phyloP scores from a whole-genome alignment of 2,888 invertebrate genomes.

The Tineola bisselliella region DNA sequence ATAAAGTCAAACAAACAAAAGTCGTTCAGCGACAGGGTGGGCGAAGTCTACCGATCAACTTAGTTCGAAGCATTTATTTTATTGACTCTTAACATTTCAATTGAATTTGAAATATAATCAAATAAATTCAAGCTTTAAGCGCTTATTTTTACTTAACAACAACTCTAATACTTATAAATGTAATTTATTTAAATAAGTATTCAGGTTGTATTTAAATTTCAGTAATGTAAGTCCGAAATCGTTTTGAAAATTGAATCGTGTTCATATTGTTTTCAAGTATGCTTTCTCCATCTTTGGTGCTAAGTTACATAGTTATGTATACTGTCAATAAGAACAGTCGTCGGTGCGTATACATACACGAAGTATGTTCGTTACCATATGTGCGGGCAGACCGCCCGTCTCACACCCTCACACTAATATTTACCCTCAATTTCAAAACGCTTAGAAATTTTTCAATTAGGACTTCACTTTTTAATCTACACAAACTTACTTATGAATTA shows the following conservation, averaged over 20 bases:
- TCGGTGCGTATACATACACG: constrained; percentile 34
- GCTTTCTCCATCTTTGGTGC: background rate
- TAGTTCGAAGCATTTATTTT: no score
- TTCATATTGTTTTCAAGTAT: background rate
- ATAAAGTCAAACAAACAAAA: background rate
- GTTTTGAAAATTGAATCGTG: background rate
- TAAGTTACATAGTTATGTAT: constrained; percentile 45
- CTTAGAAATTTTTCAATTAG: constrained; percentile 26
- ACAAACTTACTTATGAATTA: background rate
- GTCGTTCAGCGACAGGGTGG: background rate
- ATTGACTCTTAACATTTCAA: no score
- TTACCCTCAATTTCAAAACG: constrained; percentile 60
- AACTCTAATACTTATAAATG: no score
- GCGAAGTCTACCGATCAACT: background rate
- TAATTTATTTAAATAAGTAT: background rate
- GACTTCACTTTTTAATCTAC: background rate
- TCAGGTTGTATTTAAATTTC: background rate
- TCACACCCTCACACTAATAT: constrained; percentile 56
- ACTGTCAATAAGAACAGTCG: constrained; percentile 52
- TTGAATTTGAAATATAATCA: no score
- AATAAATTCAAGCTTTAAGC: no score
- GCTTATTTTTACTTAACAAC: no score
- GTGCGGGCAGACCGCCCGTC: constrained; percentile 50
- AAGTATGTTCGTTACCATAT: constrained; percentile 49
- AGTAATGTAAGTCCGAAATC: background rate